These are phyloP conservation scores for Salticus scenicus DNA, from an alignment of 2,888 invertebrate genomes.

Conservation along the genomic window DNA sequence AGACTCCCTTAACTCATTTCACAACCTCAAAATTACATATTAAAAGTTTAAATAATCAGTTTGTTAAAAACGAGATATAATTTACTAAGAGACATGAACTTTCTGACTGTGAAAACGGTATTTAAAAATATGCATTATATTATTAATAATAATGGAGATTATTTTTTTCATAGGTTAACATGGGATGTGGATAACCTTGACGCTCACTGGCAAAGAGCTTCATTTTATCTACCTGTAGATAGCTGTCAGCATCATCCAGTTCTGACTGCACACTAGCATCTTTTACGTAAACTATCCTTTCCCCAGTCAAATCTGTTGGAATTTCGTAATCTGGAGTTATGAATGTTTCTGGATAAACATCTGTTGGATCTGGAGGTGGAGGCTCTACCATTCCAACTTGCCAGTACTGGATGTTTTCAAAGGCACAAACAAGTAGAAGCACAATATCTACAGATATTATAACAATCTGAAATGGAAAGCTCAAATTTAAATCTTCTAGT, in stretches of 20 bases:
- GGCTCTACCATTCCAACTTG: slow-evolving; percentile 55
- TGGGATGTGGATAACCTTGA: too few relatives aligned
- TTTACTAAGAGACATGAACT: too few relatives aligned
- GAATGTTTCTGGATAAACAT: slow-evolving; percentile 57
- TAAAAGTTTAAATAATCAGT: too few relatives aligned
- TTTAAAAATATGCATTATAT: too few relatives aligned
- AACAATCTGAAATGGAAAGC: slow-evolving; percentile 37
- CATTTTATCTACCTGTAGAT: slow-evolving; percentile 44
- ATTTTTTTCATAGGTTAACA: too few relatives aligned
- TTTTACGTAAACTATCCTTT: slow-evolving; percentile 38
- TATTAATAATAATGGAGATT: too few relatives aligned
- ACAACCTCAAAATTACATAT: too few relatives aligned
- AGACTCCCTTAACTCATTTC: too few relatives aligned
- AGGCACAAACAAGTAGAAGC: slow-evolving; percentile 52
- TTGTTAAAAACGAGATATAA: too few relatives aligned
- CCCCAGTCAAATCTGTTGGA: not conserved
- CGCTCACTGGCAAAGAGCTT: too few relatives aligned
- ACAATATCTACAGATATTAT: slow-evolving; percentile 58
- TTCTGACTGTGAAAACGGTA: too few relatives aligned
- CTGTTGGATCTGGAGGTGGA: slow-evolving; percentile 53
- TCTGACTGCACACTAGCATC: slow-evolving; percentile 51
- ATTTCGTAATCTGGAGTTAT: slow-evolving; percentile 55
- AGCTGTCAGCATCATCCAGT: slow-evolving; percentile 31
- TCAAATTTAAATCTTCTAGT: too few relatives aligned
- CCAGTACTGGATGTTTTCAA: slow-evolving; percentile 68